phyloP scores from a whole-genome alignment of 2,888 invertebrate genomes.

The Acrobasis consociella region DNA sequence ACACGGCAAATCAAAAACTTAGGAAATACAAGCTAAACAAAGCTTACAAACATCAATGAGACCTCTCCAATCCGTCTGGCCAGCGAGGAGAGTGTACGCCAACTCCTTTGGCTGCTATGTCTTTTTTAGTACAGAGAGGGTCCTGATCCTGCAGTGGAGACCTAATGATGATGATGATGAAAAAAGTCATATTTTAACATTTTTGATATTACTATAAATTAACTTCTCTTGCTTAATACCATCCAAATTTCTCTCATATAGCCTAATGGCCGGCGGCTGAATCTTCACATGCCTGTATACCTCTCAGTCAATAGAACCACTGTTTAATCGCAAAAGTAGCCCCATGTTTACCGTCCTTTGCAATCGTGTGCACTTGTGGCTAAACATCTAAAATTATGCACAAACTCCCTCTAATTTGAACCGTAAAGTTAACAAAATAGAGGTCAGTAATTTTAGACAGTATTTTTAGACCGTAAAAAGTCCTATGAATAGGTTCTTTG shows the following conservation, averaged over 20 bases:
- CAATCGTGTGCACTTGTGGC: slow-evolving; percentile 14
- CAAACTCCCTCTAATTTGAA: background rate
- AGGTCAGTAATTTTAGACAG: background rate
- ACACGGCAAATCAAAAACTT: too few relatives aligned
- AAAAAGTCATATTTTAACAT: too few relatives aligned
- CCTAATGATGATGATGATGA: too few relatives aligned
- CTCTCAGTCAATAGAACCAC: slow-evolving; percentile 61
- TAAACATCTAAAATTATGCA: slow-evolving; percentile 15
- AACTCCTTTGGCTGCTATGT: too few relatives aligned
- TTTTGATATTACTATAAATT: background rate
- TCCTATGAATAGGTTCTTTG: slow-evolving; percentile 14
- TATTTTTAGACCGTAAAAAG: background rate
- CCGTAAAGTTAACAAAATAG: background rate
- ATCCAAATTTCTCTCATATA: slow-evolving; percentile 35
- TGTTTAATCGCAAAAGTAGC: slow-evolving; percentile 56
- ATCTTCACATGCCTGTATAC: slow-evolving; percentile 66
- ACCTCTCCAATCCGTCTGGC: too few relatives aligned
- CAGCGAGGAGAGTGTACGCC: too few relatives aligned
- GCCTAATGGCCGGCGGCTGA: slow-evolving; percentile 62
- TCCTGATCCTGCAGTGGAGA: too few relatives aligned
- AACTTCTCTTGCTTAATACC: background rate
- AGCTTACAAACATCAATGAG: too few relatives aligned
- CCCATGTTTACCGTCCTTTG: slow-evolving; percentile 33
- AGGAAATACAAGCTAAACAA: too few relatives aligned
- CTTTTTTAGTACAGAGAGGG: too few relatives aligned